Percentiles rank a stretch among this genome's conserved stretches.
phyloP scores from a whole-genome alignment of 2,888 invertebrate genomes.

The Microctonus hyperodae region DNA sequence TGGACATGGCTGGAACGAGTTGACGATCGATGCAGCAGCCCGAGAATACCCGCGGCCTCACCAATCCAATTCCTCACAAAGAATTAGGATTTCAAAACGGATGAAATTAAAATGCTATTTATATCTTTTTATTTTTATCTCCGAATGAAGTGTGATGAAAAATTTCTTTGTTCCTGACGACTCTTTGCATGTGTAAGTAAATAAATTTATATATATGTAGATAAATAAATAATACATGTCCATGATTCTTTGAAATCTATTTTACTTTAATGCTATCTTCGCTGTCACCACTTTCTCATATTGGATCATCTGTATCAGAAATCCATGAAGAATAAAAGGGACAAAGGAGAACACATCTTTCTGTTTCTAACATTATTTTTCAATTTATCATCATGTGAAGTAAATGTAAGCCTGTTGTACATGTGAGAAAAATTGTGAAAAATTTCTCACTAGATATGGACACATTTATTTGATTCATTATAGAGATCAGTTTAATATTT shows the following conservation, averaged over 20 bases:
- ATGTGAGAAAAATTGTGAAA: too few species aligned
- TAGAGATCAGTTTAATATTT: too few species aligned
- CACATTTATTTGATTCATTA: too few species aligned
- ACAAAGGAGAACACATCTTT: too few species aligned
- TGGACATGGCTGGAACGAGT: conserved; percentile 27
- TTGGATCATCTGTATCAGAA: conserved; percentile 12
- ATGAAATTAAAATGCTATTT: not conserved
- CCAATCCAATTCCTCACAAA: conserved; percentile 23
- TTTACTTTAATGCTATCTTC: not conserved
- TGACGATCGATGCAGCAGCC: conserved; percentile 28
- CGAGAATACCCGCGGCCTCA: conserved; percentile 23
- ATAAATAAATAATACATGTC: too few species aligned
- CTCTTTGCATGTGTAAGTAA: too few species aligned
- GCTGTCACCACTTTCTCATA: not conserved
- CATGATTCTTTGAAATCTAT: not conserved
- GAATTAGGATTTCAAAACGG: conserved; percentile 8
- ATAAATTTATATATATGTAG: too few species aligned
- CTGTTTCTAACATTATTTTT: too few species aligned
- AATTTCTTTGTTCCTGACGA: too few species aligned
- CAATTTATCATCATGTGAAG: not conserved
- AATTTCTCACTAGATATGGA: too few species aligned
- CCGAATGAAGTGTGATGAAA: too few species aligned
- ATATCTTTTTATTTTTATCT: not conserved
- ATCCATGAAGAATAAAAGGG: not conserved
- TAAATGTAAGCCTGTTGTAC: too few species aligned